These are phyloP conservation scores for Araneus ventricosus DNA, from an alignment of 1,140 invertebrate genomes.

Conservation along the genomic window DNA sequence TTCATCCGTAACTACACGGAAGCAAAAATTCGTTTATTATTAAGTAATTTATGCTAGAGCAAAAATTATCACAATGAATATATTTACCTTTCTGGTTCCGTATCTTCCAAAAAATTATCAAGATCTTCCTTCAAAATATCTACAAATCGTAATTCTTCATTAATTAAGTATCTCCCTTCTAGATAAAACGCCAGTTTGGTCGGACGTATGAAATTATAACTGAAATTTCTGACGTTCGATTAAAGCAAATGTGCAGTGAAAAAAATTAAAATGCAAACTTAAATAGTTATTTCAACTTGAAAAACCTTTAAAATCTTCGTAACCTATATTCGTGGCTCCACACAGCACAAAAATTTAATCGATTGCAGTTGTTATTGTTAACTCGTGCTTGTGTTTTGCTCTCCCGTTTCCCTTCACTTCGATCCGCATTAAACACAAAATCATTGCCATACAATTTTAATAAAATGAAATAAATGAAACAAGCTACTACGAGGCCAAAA, in stretches of 20 bases:
- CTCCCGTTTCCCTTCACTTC: neutral
- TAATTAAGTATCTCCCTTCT: slow-evolving; percentile 41
- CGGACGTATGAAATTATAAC: no score
- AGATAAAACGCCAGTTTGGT: slow-evolving; percentile 49
- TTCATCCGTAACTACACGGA: no score
- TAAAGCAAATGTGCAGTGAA: neutral
- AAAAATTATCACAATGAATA: neutral
- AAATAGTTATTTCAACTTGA: no score
- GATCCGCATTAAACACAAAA: neutral
- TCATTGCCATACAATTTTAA: neutral
- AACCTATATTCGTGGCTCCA: neutral
- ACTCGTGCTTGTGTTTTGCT: slow-evolving; percentile 13
- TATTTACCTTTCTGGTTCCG: slow-evolving; percentile 8
- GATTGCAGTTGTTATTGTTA: neutral
- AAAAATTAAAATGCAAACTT: neutral
- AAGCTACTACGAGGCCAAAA: no score
- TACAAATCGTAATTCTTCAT: slow-evolving; percentile 20
- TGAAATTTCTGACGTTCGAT: no score
- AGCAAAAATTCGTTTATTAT: no score
- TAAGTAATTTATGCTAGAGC: neutral
- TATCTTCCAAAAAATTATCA: neutral
- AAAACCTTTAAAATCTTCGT: neutral
- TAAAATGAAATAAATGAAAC: no score
- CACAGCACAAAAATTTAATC: neutral
- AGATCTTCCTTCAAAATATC: slow-evolving; percentile 12